phyloP scores from a whole-genome alignment of 1,140 invertebrate species.

The Aethina tumida region DNA sequence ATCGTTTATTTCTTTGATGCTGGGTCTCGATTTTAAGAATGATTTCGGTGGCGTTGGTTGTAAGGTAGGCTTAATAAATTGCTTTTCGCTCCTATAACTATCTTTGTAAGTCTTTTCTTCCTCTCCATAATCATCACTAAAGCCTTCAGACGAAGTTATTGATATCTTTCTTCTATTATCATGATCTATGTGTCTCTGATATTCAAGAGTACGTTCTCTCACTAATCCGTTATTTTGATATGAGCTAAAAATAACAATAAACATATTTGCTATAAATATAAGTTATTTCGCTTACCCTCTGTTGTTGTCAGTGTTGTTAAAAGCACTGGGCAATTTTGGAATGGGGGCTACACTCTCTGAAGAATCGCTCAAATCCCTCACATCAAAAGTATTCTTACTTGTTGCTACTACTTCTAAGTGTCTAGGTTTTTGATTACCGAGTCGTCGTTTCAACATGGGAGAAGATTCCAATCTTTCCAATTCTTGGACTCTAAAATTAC shows the following conservation, averaged over 20 bases:
- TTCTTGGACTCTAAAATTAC: slow-evolving; percentile 13
- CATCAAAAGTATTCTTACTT: slow-evolving; percentile 48
- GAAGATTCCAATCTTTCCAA: slow-evolving; percentile 33
- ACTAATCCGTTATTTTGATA: slow-evolving; percentile 37
- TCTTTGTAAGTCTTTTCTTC: slow-evolving; percentile 44
- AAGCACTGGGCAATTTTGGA: slow-evolving; percentile 39
- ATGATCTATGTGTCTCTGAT: slow-evolving; percentile 37
- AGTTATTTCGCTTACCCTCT: slow-evolving; percentile 15
- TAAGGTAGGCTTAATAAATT: slow-evolving; percentile 22
- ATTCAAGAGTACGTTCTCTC: slow-evolving; percentile 41
- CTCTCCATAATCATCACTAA: slow-evolving; percentile 41
- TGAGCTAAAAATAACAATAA: slow-evolving; percentile 10
- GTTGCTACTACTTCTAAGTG: slow-evolving; percentile 47
- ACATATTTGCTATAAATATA: too few relatives aligned
- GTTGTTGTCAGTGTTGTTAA: slow-evolving; percentile 11
- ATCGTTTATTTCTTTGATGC: slow-evolving; percentile 13
- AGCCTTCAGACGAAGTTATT: slow-evolving; percentile 42
- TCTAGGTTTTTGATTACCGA: slow-evolving; percentile 36
- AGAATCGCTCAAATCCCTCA: slow-evolving; percentile 47
- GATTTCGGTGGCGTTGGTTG: slow-evolving; percentile 16
- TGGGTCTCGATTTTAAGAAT: slow-evolving; percentile 24
- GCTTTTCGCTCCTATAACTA: slow-evolving; percentile 38
- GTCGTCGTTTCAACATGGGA: slow-evolving; percentile 30
- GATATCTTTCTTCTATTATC: slow-evolving; percentile 34
- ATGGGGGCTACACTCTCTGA: slow-evolving; percentile 39